Base-by-base conservation (phyloP, 2,797 vertebrate genomes). In the Crocodylus rhombifer region DNA sequence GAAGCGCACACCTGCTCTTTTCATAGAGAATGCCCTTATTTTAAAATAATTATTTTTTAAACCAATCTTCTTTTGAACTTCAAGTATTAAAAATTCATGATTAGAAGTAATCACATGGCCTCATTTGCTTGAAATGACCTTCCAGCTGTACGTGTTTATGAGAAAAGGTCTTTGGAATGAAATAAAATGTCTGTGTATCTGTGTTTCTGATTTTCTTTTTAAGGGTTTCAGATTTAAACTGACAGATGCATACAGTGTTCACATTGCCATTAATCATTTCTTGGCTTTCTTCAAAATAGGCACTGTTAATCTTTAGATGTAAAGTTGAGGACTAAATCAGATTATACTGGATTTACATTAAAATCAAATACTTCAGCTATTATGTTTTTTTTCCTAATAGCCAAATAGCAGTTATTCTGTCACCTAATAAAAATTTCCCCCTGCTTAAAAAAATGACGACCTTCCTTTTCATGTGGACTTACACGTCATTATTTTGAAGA, bases 291-390 rank as follows among this genome's bases (percentile, higher is more conserved):
- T 7, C 62, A 10, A 62, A 56, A 51, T 4, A 8, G 6, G 25
- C 23, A 18, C 11, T 21, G 63, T 61, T 12, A 55, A 1, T 3
- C 1, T 0, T 26, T 20, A 88, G 80, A 2, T 28, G 5, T 1
- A 9, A 26, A 20, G 26, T 63, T 56, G 33, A 5, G 5, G 62
- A 83, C 15, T 58, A 61, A 3, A 36, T 20, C 1, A 1, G 14
- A 12, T 42, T 28, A 10, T 26, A 4, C 77, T 18, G 57, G 23
- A 7, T 74, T 64, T 23, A 80, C 42, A 26, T 30, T 0, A 1
- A 75, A 2, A 17, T 23, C 7, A 1, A 64, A 73, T 8, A 3
- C 9, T 14, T 42, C 74, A 30, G 3, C 0, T 0, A 0, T 21
- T 67, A 30, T 56, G 26, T 58, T 23, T 71, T 36, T 71, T 71